Conservation (phyloP, 1,140 invertebrate genomes). For the Brachionus plicatilis region DNA sequence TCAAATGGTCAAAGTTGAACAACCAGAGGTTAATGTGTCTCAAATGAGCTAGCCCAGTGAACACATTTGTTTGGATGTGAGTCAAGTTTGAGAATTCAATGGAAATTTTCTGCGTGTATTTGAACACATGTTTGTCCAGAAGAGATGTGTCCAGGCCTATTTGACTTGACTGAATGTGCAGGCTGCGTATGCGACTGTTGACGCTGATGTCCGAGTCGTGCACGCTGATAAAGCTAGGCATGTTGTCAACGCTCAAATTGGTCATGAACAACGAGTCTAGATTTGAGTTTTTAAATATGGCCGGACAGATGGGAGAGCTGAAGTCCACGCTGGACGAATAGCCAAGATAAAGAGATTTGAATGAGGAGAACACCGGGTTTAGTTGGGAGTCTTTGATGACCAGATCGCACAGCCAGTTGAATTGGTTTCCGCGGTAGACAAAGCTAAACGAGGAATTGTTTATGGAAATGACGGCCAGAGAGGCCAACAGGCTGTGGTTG, state of each 20-base stretch:
- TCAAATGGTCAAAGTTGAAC: conserved; percentile 8
- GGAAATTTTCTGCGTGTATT: not conserved
- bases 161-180: conserved; percentile 4
- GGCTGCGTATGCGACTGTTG: not conserved
- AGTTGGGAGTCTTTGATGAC: not conserved
- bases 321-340: not conserved
- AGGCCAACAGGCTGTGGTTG: not conserved
- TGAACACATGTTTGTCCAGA: conserved; percentile 14
- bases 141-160: not conserved
- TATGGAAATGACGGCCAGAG: not conserved
- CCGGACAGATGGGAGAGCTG: not conserved
- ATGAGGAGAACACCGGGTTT: not conserved
- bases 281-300: not conserved
- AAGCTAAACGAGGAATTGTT: conserved; percentile 1
- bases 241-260: not conserved
- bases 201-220: not conserved
- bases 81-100: conserved; percentile 15
- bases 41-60: not conserved
- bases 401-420: conserved; percentile 1
- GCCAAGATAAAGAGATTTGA: not conserved
- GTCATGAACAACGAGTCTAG: not conserved
- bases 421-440: not conserved
- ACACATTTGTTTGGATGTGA: not conserved
- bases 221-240: not conserved
- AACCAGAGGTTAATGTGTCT: not conserved